A percentile compares a stretch with the other conserved stretches of the same genome.
These are phyloP conservation scores for Eciton burchellii DNA, from an alignment of 1,140 invertebrate species.

Conservation along the genomic window DNA sequence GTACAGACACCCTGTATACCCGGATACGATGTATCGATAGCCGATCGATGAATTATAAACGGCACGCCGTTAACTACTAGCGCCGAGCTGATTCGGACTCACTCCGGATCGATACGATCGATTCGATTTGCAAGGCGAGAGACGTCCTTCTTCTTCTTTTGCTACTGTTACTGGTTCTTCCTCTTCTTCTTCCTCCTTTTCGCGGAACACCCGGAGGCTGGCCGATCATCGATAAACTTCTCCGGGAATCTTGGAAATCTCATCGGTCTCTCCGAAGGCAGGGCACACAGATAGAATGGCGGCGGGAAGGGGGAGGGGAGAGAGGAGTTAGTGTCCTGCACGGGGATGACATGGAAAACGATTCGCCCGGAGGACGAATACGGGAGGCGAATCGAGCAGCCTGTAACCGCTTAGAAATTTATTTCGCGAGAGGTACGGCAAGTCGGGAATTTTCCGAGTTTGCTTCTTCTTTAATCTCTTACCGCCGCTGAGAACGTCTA, in stretches of 20 bases:
- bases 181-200: conserved; percentile 31
- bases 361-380: conserved; percentile 43
- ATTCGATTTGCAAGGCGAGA: conserved; percentile 70
- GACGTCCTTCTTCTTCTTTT: conserved; percentile 1
- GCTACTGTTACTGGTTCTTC: not conserved
- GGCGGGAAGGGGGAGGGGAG: not conserved
- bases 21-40: conserved; percentile 41
- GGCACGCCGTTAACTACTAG: conserved; percentile 66
- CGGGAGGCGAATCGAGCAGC: conserved; percentile 16
- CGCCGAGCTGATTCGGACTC: conserved; percentile 58
- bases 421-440: conserved; percentile 43
- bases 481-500: conserved; percentile 14
- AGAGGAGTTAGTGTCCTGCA: conserved; percentile 34
- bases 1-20: conserved; percentile 24
- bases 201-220: conserved; percentile 34
- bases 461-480: conserved; percentile 58
- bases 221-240: conserved; percentile 65
- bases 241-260: conserved; percentile 31
- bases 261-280: conserved; percentile 6
- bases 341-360: conserved; percentile 50
- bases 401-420: conserved; percentile 61
- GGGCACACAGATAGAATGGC: not conserved
- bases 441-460: conserved; percentile 50
- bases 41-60: conserved; percentile 71
- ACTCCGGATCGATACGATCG: conserved; percentile 63